These are phyloP conservation scores for Megaceryle alcyon DNA, from an alignment of 2,797 vertebrate species.

Conservation along the genomic window DNA sequence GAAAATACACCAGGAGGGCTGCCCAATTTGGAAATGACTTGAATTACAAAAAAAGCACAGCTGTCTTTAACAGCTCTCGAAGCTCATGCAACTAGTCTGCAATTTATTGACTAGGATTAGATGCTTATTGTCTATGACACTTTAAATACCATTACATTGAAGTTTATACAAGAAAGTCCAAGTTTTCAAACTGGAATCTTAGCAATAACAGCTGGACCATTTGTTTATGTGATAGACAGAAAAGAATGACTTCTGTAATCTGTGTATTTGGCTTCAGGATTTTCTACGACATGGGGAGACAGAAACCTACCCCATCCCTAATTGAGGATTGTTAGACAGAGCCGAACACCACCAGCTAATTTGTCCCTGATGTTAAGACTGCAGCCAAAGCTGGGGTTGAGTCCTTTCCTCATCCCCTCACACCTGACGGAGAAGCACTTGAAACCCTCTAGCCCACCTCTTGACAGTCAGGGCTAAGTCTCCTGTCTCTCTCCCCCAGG, in stretches of 20 bases:
- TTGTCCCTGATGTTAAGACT: conserved; percentile 76
- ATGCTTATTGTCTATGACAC: conserved; percentile 88
- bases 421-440: conserved; percentile 77
- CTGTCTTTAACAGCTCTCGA: conserved; percentile 81
- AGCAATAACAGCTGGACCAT: conserved; percentile 84
- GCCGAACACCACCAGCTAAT: conserved; percentile 72
- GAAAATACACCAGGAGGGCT: conserved; percentile 81
- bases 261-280: conserved; percentile 80
- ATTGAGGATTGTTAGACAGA: conserved; percentile 72
- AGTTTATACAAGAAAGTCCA: conserved; percentile 87
- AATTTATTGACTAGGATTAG: conserved; percentile 86
- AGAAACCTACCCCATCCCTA: conserved; percentile 65
- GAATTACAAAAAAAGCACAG: conserved; percentile 82
- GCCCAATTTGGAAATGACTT: conserved; percentile 80
- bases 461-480: conserved; percentile 72
- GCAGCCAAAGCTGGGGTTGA: conserved; percentile 67
- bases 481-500: conserved; percentile 79
- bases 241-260: conserved; percentile 86
- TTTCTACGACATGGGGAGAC: conserved; percentile 66
- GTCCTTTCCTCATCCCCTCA: conserved; percentile 57
- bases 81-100: conserved; percentile 81
- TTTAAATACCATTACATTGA: conserved; percentile 88
- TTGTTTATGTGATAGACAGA: conserved; percentile 86
- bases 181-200: conserved; percentile 86
- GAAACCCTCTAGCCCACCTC: conserved; percentile 76